A percentile compares a stretch with the other conserved stretches of the same genome.
phyloP scores from a whole-genome alignment of 2,113 vertebrate genomes.

The Acanthisitta chloris region DNA sequence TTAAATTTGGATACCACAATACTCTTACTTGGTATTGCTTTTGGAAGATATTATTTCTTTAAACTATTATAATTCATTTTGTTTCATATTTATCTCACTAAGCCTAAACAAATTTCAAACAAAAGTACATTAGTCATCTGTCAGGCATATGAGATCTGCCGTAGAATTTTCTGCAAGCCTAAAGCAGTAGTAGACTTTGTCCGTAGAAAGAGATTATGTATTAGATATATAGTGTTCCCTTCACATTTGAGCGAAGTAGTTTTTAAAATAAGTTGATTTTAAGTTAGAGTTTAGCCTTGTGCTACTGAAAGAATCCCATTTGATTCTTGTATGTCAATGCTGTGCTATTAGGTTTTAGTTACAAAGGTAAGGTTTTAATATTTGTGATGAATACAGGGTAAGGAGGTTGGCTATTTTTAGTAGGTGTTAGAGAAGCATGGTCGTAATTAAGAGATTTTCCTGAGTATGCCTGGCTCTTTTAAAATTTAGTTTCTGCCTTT shows the following conservation, averaged over 20 bases:
- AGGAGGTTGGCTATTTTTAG: neutral
- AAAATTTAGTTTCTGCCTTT: constrained; percentile 61
- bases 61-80: constrained; percentile 76
- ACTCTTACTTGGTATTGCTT: constrained; percentile 70
- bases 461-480: constrained; percentile 13
- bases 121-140: constrained; percentile 74
- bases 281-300: neutral
- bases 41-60: constrained; percentile 72
- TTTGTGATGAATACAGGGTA: neutral
- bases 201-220: neutral
- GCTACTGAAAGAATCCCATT: neutral
- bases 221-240: neutral
- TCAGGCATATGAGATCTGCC: constrained; percentile 57
- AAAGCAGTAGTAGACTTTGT: constrained; percentile 37
- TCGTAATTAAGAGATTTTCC: neutral
- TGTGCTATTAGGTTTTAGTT: neutral
- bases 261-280: neutral
- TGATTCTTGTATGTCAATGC: neutral
- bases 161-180: constrained; percentile 32
- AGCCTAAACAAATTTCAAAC: constrained; percentile 74
- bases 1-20: constrained; percentile 65
- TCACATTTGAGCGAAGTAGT: neutral
- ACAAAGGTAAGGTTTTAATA: neutral
- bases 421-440: neutral
- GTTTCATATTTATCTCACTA: constrained; percentile 75